Evolutionary conservation across 2,113 vertebrate genomes (phyloP), one percentile per base, ranked within the genome.

Genomic region (Galbula dea): DNA sequence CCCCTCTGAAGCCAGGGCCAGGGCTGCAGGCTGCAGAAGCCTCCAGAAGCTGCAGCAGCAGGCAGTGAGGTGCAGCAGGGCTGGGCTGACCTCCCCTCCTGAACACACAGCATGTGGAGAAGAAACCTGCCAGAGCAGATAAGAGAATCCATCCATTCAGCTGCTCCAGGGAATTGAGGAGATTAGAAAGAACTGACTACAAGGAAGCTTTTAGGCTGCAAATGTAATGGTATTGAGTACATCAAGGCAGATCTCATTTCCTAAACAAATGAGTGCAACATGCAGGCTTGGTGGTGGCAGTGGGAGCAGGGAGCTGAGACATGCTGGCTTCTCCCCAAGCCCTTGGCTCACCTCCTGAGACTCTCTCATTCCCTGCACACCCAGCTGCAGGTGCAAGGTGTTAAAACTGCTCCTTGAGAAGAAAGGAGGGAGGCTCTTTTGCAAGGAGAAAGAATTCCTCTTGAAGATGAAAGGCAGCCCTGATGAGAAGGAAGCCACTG

Each of bases 231-330:
- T 79, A 94, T 92, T 12, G 41, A 96, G 92, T 75, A 90, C 83
- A 94, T 95, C 94, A 88, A 93, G 90, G 94, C 94, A 96, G 96
- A 90, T 86, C 96, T 96, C 76, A 83, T 94, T 95, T 94, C 92
- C 96, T 86, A 95, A 93, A 88, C 92, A 93, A 94, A 93, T 81
- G 90, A 94, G 92, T 59, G 83, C 96, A 96, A 68, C 89, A 62
- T 34, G 83, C 86, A 81, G 89, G 73, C 65, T 51, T n/a, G 85
- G 68, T 88, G 88, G n/a, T n/a, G 57, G 94, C 74, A 68, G 39
- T 61, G 73, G 84, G 81, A 93, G 71, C 73, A 52, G 63, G 94
- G 92, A 84, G 48, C 78, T 8, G 78, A 95, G 96, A 79, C 77
- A 65, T 54, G 39, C 74, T 89, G 89, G 92, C 90, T 94, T 81